Conservation (phyloP, 2,113 vertebrate species). For the Trogon surrucura region DNA sequence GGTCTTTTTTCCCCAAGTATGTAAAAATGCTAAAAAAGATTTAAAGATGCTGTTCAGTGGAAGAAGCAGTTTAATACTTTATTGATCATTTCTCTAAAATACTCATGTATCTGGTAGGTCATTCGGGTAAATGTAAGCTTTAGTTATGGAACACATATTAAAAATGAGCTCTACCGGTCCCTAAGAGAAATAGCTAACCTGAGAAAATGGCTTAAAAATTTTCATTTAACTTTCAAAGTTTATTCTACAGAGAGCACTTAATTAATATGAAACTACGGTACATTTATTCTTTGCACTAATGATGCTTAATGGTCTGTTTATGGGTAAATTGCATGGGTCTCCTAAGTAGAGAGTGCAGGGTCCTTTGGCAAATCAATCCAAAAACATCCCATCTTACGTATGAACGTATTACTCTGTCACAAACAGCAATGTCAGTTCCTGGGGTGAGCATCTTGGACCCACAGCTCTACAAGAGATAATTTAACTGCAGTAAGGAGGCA, state of each 20-base stretch:
- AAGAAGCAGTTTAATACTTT: slow-evolving; percentile 37
- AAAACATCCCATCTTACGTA: not conserved
- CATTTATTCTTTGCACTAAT: slow-evolving; percentile 75
- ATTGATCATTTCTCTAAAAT: slow-evolving; percentile 30
- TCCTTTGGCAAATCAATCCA: slow-evolving; percentile 71
- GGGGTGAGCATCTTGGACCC: not conserved
- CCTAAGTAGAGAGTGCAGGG: slow-evolving; percentile 69
- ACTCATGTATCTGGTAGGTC: not conserved
- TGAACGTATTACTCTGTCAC: slow-evolving; percentile 46
- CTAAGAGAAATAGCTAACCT: slow-evolving; percentile 53
- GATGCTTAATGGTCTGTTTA: slow-evolving; percentile 72
- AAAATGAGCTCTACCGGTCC: slow-evolving; percentile 27
- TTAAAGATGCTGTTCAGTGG: not conserved
- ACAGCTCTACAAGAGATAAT: not conserved
- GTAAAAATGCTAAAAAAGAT: not conserved
- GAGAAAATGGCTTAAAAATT: slow-evolving; percentile 64
- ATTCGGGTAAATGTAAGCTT: slow-evolving; percentile 31
- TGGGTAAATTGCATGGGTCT: slow-evolving; percentile 76
- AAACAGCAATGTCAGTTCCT: slow-evolving; percentile 50
- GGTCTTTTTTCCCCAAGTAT: not conserved
- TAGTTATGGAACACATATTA: not conserved
- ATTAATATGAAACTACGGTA: slow-evolving; percentile 71
- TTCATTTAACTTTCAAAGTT: slow-evolving; percentile 70
- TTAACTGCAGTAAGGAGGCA: not conserved
- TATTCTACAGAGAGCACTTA: slow-evolving; percentile 67